These are phyloP conservation scores for Suncus etruscus DNA, from an alignment of 2,113 vertebrate genomes.

Conservation along the genomic window DNA sequence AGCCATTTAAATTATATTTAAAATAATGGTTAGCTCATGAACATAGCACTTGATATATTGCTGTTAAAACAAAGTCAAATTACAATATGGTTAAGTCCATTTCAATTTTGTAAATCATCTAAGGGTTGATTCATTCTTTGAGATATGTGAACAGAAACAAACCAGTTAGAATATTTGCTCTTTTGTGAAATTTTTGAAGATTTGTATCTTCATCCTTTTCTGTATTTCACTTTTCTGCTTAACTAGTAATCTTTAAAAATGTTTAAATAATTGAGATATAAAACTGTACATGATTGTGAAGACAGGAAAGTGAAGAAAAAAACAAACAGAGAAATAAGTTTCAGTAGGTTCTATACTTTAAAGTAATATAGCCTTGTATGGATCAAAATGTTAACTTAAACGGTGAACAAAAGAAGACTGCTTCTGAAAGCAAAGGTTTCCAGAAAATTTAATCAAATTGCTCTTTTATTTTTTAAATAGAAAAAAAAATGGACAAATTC, in stretches of 20 bases:
- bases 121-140: slow-evolving; percentile 23
- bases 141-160: background rate
- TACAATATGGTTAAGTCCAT: background rate
- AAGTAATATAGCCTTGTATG: background rate
- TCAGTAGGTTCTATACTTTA: background rate
- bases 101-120: slow-evolving; percentile 1
- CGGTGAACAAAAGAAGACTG: background rate
- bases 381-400: background rate
- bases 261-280: background rate
- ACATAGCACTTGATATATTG: background rate
- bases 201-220: background rate
- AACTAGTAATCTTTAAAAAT: background rate
- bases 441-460: background rate
- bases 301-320: background rate
- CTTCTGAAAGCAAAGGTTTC: background rate
- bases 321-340: background rate
- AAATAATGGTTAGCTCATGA: background rate
- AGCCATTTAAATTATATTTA: background rate
- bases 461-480: background rate
- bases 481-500: background rate
- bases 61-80: slow-evolving; percentile 9
- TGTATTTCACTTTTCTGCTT: background rate
- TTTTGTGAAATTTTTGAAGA: background rate
- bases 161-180: background rate
- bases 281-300: background rate